phyloP scores from a whole-genome alignment of 2,797 vertebrate genomes.

The Cyclura pinguis region DNA sequence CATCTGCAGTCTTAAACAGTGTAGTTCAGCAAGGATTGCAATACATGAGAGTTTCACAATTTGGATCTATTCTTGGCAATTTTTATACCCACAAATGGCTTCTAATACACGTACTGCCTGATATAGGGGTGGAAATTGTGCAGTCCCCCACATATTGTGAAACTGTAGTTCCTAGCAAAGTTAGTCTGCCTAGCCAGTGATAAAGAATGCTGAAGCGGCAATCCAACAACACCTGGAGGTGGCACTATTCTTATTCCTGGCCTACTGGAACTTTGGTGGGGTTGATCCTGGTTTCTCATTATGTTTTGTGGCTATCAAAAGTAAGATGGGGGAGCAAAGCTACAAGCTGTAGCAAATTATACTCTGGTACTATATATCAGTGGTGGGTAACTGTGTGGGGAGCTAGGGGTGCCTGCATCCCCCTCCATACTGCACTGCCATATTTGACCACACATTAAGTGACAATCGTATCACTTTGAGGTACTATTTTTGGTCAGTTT shows the following conservation, averaged over 20 bases:
- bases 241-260: background rate
- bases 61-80: background rate
- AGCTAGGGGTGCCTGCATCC: too few relatives aligned
- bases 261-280: background rate
- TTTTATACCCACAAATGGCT: too few relatives aligned
- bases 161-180: too few relatives aligned
- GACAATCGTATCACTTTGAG: too few relatives aligned
- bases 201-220: too few relatives aligned
- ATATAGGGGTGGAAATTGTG: background rate
- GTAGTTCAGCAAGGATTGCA: background rate
- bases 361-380: background rate
- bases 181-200: too few relatives aligned
- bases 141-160: too few relatives aligned
- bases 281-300: background rate
- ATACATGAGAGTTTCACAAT: background rate
- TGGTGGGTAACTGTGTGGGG: too few relatives aligned
- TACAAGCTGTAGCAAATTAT: background rate
- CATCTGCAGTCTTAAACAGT: background rate
- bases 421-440: too few relatives aligned
- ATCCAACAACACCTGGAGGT: too few relatives aligned
- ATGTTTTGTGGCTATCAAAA: background rate
- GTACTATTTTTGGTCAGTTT: too few relatives aligned
- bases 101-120: background rate
- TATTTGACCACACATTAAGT: too few relatives aligned
- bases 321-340: background rate